Evolutionary conservation across 2,113 vertebrate genomes (phyloP).

Genomic region (Lamprologus callipterus): DNA sequence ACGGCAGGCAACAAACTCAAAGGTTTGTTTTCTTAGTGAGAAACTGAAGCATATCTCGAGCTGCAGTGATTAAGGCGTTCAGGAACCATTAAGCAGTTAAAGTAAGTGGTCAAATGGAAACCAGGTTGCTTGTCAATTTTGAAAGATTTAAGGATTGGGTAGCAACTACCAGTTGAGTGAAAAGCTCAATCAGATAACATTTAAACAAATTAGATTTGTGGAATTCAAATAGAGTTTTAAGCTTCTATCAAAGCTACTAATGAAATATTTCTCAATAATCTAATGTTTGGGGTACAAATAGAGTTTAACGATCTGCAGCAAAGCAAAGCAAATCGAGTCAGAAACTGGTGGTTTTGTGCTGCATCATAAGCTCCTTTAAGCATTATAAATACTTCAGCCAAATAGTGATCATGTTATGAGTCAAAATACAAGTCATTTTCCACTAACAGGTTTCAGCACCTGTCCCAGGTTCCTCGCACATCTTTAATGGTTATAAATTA

Average conservation of each 20-base stretch:
- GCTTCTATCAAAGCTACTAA: neutral
- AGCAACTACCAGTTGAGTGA: neutral
- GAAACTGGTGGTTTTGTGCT: neutral
- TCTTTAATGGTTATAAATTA: slow-evolving; percentile 43
- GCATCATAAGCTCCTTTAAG: neutral
- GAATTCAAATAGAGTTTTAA: neutral
- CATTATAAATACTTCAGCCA: neutral
- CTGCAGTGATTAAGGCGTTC: slow-evolving; percentile 31
- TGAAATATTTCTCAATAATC: neutral
- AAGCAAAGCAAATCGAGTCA: neutral
- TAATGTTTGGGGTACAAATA: neutral
- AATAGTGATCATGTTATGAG: neutral
- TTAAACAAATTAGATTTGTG: neutral
- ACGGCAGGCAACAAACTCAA: slow-evolving; percentile 14
- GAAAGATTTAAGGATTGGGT: neutral
- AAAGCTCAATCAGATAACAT: neutral
- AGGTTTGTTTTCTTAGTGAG: slow-evolving; percentile 40
- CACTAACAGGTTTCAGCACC: slow-evolving; percentile 23
- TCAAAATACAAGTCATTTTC: slow-evolving; percentile 14
- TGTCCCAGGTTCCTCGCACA: slow-evolving; percentile 4
- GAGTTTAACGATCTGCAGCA: neutral
- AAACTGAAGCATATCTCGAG: slow-evolving; percentile 11
- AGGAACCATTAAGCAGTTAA: slow-evolving; percentile 58
- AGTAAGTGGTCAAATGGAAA: slow-evolving; percentile 53
- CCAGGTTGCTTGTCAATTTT: slow-evolving; percentile 27